Percentiles rank a stretch among this genome's conserved stretches.
Evolutionary conservation across 2,113 vertebrate species (phyloP).

Genomic region (Lepus americanus): DNA sequence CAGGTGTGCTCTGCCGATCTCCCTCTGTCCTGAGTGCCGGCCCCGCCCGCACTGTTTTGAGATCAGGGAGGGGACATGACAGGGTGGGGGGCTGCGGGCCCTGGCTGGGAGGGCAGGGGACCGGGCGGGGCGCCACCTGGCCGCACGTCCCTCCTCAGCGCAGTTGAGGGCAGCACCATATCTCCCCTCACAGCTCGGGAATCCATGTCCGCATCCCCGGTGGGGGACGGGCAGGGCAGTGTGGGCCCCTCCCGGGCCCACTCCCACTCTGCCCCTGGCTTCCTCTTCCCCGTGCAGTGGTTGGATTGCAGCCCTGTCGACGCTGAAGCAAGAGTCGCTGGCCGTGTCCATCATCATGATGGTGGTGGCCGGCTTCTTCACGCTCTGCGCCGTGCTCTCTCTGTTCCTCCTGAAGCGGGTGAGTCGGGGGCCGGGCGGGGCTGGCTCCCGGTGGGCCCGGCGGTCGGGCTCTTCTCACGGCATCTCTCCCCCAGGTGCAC

Average conservation of each 20-base stretch:
- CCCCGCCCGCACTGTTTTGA: neutral
- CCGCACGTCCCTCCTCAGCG: neutral
- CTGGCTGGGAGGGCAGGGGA: neutral
- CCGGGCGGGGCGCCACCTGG: neutral
- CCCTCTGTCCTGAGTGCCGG: neutral
- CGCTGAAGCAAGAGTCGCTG: constrained; percentile 51
- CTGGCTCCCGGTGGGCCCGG: neutral
- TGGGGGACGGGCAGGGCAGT: neutral
- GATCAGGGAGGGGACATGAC: neutral
- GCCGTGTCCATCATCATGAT: constrained; percentile 94
- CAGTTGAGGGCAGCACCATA: neutral
- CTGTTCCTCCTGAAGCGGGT: constrained; percentile 96
- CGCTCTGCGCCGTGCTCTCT: constrained; percentile 90
- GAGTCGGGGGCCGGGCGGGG: constrained; percentile 68
- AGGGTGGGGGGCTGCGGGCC: neutral
- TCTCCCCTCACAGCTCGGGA: neutral
- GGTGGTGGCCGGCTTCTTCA: constrained; percentile 97
- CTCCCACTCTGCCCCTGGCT: neutral
- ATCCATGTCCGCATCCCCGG: neutral
- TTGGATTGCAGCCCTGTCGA: constrained; percentile 93
- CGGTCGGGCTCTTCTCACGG: neutral
- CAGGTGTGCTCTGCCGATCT: neutral
- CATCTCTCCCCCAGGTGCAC: constrained; percentile 90
- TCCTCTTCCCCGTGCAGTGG: constrained; percentile 87
- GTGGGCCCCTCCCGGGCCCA: neutral